Evolutionary conservation across 1,140 invertebrate genomes (phyloP), one percentile per base, ranked within the genome.

Genomic region (Himalopsyche phryganea): DNA sequence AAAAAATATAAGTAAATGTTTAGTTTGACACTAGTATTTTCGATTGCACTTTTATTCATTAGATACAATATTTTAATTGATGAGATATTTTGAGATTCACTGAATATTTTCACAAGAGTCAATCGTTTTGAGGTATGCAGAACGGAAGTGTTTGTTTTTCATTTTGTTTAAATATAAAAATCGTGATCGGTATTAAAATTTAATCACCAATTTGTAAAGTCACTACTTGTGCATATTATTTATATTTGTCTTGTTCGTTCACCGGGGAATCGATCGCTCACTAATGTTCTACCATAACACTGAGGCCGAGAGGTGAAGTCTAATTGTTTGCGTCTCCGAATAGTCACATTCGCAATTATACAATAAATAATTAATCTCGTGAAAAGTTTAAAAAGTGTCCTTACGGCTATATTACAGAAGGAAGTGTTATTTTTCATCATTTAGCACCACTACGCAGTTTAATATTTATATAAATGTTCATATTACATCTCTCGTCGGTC

Each of bases 331-430:
- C 9, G 23, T 28, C 4, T 28, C 9, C 9, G 9, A 28, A 9
- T 28, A 28, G 9, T 28, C 23, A 28, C 23, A 5, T 28, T 28
- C 23, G n/a, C n/a, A n/a, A 28, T 28, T 9, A 9, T 28, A 28
- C 4, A 28, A 28, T 28, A 28, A 28, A 28, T 28, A 28, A 28
- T 28, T 28, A 28, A 32, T 54, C n/a, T 28, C 9, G 45, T 48
- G 53, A 48, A 49, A 45, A 36, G 19, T n/a, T 48, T 55, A 48
- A 56, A 48, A 41, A 49, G 53, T 56, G 53, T 56, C 46, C 45
- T 56, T 56, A 56, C 6, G 18, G 19, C 53, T 48, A 47, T 32
- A 17, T 10, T 14, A 45, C 10, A 36, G 19, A 28, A 54, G 46
- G 45, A 56, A 56, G 44, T 47, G 35, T 11, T 19, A 40, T 28